These are phyloP conservation scores for Alfaro cultratus DNA, from an alignment of 2,797 vertebrate species.

Conservation along the genomic window DNA sequence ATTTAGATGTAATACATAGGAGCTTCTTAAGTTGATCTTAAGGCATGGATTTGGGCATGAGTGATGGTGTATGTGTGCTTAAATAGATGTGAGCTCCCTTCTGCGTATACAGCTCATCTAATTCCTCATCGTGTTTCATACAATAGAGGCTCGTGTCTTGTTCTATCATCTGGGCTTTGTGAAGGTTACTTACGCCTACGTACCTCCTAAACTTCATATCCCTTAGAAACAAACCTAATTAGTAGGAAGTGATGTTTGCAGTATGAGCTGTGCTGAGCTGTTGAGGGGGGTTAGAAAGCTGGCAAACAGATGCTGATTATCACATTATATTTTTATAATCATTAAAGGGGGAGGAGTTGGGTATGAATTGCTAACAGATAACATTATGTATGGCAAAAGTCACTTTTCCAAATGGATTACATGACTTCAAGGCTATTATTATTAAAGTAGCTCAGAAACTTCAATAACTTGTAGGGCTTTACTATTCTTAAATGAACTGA, in stretches of 20 bases:
- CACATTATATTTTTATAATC: constrained; percentile 44
- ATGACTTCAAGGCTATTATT: background rate
- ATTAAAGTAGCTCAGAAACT: background rate
- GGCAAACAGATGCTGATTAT: constrained; percentile 51
- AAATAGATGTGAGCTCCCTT: constrained; percentile 47
- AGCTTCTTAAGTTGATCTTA: background rate
- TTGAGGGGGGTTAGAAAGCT: constrained; percentile 9
- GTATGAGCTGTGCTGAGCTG: constrained; percentile 24
- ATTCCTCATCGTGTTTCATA: constrained; percentile 55
- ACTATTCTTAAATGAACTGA: background rate
- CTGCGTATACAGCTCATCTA: constrained; percentile 63
- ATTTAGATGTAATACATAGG: background rate
- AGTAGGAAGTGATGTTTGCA: constrained; percentile 62
- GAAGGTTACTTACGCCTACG: constrained; percentile 80
- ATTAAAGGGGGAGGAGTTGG: constrained; percentile 33
- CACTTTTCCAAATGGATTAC: constrained; percentile 4
- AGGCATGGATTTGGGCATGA: constrained; percentile 30
- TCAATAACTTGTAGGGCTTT: background rate
- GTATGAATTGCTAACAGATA: constrained; percentile 7
- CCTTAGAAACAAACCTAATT: constrained; percentile 81
- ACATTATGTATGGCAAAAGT: constrained; percentile 36
- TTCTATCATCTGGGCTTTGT: constrained; percentile 54
- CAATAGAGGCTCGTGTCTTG: constrained; percentile 36
- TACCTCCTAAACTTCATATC: constrained; percentile 75
- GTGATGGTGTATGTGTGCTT: constrained; percentile 37